A percentile compares a stretch with the other conserved stretches of the same genome.
phyloP scores from a whole-genome alignment of 2,888 invertebrate species.

The Hypercompe scribonia region DNA sequence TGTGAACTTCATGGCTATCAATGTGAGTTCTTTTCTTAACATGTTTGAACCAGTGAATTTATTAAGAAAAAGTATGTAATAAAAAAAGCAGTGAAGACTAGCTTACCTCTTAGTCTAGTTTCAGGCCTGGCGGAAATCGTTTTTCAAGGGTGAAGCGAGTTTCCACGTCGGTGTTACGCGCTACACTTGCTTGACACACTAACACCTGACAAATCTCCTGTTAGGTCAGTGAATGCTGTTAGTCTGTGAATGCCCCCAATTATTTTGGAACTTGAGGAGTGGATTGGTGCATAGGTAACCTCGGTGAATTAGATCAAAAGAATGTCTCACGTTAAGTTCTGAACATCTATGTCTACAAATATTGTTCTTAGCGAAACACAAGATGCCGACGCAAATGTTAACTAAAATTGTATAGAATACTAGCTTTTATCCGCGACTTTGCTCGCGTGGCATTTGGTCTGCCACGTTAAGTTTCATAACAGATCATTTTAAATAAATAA shows the following conservation, averaged over 20 bases:
- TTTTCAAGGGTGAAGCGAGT: background rate
- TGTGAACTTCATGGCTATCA: background rate
- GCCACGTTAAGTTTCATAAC: no score
- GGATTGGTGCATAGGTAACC: no score
- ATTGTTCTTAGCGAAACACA: background rate
- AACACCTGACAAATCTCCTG: background rate
- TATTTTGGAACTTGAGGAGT: no score
- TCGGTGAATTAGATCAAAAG: no score
- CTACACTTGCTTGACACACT: background rate
- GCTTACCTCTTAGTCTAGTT: no score
- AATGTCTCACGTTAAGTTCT: background rate
- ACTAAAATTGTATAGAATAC: background rate
- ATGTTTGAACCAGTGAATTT: background rate
- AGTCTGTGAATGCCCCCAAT: no score
- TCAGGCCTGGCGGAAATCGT: background rate
- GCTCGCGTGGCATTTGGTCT: no score
- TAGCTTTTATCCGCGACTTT: no score
- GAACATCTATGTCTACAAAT: background rate
- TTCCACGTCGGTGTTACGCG: background rate
- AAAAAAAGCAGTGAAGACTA: no score
- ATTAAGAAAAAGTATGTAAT: background rate
- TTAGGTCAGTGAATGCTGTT: no score
- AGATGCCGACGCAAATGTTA: background rate
- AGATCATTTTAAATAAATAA: no score
- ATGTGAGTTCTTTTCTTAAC: background rate